A percentile compares a stretch with the other conserved stretches of the same genome.
phyloP scores from a whole-genome alignment of 2,797 vertebrate genomes.

The Coregonus sp. region DNA sequence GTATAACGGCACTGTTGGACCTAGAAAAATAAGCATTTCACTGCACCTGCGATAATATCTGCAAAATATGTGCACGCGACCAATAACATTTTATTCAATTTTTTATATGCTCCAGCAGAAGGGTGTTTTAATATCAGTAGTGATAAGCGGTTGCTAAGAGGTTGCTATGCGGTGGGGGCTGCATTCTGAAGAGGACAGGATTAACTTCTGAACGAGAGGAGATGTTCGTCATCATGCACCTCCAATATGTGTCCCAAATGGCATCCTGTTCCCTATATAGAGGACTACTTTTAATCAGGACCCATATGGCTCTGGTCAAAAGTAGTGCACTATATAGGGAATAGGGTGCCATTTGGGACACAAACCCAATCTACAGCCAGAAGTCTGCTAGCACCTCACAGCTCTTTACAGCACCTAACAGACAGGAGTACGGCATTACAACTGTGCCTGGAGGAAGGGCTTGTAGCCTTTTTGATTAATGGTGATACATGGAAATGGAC shows the following conservation, averaged over 20 bases:
- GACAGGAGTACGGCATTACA: slow-evolving; percentile 61
- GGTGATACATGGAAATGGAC: slow-evolving; percentile 71
- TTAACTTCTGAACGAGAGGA: slow-evolving; percentile 77
- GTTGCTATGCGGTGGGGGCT: slow-evolving; percentile 70
- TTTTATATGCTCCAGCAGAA: slow-evolving; percentile 77
- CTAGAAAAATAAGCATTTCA: too few relatives aligned
- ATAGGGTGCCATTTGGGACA: not conserved
- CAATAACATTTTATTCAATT: too few relatives aligned
- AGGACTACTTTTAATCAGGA: not conserved
- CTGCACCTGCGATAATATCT: too few relatives aligned
- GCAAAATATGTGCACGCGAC: too few relatives aligned
- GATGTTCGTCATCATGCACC: slow-evolving; percentile 71
- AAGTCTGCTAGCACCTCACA: slow-evolving; percentile 37
- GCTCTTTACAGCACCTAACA: slow-evolving; percentile 36
- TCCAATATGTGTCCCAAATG: not conserved
- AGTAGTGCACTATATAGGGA: not conserved
- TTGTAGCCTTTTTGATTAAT: slow-evolving; percentile 63
- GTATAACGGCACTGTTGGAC: too few relatives aligned
- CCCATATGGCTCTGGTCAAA: not conserved
- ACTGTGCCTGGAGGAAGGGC: slow-evolving; percentile 65
- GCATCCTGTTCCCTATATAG: not conserved
- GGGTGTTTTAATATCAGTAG: slow-evolving; percentile 81
- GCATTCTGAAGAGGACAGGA: slow-evolving; percentile 81
- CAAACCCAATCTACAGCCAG: slow-evolving; percentile 74
- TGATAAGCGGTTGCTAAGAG: slow-evolving; percentile 58